Percentiles rank a stretch among this genome's conserved stretches.
phyloP scores from a whole-genome alignment of 2,888 invertebrate genomes.

The Drosophila testacea region DNA sequence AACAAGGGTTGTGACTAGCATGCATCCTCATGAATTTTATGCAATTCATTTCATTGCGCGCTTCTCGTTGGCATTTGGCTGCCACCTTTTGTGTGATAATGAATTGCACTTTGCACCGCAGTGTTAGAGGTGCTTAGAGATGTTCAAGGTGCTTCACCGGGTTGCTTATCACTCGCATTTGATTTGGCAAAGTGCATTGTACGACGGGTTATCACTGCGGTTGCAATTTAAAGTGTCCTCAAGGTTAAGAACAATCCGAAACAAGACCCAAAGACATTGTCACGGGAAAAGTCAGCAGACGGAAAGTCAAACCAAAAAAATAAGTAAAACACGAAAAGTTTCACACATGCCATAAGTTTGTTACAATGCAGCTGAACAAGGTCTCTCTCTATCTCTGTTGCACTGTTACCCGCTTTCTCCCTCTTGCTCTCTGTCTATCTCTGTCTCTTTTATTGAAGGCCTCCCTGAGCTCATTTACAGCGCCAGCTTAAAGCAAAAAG shows the following conservation, averaged over 20 bases:
- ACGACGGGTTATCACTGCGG: slow-evolving; percentile 43
- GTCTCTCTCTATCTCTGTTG: background rate
- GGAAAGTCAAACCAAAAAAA: slow-evolving; percentile 19
- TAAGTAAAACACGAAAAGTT: slow-evolving; percentile 54
- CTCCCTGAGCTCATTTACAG: slow-evolving; percentile 68
- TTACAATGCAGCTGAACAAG: slow-evolving; percentile 57
- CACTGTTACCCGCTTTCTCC: too few species aligned
- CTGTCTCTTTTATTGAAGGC: slow-evolving; percentile 1
- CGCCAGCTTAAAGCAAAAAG: slow-evolving; percentile 60
- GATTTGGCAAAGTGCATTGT: slow-evolving; percentile 46
- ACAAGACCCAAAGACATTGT: slow-evolving; percentile 5
- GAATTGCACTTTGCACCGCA: slow-evolving; percentile 52
- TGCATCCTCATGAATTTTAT: slow-evolving; percentile 65
- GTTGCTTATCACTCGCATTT: slow-evolving; percentile 36
- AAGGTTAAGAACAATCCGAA: slow-evolving; percentile 42
- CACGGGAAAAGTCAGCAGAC: slow-evolving; percentile 44
- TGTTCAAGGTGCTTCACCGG: slow-evolving; percentile 14
- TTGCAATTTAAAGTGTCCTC: slow-evolving; percentile 2
- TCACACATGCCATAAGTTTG: slow-evolving; percentile 40
- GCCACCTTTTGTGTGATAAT: slow-evolving; percentile 48
- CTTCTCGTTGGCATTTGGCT: slow-evolving; percentile 43
- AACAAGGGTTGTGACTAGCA: slow-evolving; percentile 5
- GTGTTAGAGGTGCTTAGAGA: slow-evolving; percentile 5
- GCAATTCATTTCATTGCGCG: slow-evolving; percentile 70
- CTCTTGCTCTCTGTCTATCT: background rate